These are phyloP conservation scores for Eubasilissa splendida DNA, from an alignment of 2,888 invertebrate species.

Conservation along the genomic window DNA sequence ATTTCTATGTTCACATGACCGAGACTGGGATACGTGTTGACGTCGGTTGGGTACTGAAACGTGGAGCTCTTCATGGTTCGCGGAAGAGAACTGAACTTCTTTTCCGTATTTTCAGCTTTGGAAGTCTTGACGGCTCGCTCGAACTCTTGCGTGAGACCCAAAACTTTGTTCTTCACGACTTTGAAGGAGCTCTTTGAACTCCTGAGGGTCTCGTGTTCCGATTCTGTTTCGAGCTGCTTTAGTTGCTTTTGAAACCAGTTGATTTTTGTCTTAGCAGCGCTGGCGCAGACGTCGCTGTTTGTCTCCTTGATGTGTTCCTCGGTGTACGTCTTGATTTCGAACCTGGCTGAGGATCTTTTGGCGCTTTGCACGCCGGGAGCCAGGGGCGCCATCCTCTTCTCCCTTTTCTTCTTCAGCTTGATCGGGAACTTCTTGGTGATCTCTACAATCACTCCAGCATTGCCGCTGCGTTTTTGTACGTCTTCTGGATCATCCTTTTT, in stretches of 20 bases:
- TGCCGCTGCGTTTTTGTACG: background rate
- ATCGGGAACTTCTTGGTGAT: conserved; percentile 42
- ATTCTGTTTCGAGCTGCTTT: conserved; percentile 66
- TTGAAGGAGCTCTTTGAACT: conserved; percentile 62
- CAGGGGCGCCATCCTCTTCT: conserved; percentile 52
- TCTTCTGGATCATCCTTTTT: conserved; percentile 35
- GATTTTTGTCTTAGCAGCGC: conserved; percentile 69
- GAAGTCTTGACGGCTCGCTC: conserved; percentile 26
- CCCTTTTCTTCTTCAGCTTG: conserved; percentile 38
- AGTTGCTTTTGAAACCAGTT: conserved; percentile 72
- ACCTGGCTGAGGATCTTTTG: conserved; percentile 61
- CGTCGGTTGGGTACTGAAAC: background rate
- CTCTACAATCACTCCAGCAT: conserved; percentile 33
- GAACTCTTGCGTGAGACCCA: conserved; percentile 52
- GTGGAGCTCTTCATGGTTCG: conserved; percentile 20
- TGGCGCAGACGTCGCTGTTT: conserved; percentile 68
- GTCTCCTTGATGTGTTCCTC: conserved; percentile 66
- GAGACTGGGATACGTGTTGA: background rate
- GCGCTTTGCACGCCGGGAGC: conserved; percentile 48
- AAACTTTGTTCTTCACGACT: conserved; percentile 46
- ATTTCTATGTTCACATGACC: conserved; percentile 12
- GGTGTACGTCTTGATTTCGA: conserved; percentile 68
- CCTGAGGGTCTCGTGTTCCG: conserved; percentile 66
- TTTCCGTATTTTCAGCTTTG: background rate
- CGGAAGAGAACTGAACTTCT: conserved; percentile 40